These are phyloP conservation scores for Aplodontia rufa DNA, from an alignment of 2,113 vertebrate genomes.

Conservation along the genomic window DNA sequence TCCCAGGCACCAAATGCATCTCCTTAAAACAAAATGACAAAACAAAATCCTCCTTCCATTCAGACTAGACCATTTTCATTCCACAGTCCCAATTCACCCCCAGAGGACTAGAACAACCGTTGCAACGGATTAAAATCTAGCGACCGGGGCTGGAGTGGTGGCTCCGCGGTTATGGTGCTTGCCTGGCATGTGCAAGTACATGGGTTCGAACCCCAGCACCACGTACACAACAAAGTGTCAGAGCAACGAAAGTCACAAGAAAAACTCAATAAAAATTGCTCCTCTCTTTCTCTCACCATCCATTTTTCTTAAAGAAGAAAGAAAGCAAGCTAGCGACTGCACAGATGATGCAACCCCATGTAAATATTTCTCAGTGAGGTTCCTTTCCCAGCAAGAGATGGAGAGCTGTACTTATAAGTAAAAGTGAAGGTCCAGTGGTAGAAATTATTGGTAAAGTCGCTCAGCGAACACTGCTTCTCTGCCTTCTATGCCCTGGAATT, in stretches of 20 bases:
- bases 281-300: no score
- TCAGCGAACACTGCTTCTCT: neutral
- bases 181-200: no score
- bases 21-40: neutral
- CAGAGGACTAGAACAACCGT: neutral
- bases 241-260: no score
- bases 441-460: neutral
- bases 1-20: constrained; percentile 6
- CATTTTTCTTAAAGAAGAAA: no score
- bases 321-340: no score
- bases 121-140: neutral
- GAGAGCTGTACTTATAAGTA: neutral
- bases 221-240: no score
- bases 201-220: no score
- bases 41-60: neutral
- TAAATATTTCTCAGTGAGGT: neutral
- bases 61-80: neutral
- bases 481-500: neutral
- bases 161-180: no score
- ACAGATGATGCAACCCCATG: neutral
- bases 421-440: neutral
- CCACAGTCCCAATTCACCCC: neutral
- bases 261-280: no score
- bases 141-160: no score
- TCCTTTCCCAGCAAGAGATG: neutral